Conservation (phyloP, 1,140 invertebrate species). For the Pseudomyrmex flavicornis region DNA sequence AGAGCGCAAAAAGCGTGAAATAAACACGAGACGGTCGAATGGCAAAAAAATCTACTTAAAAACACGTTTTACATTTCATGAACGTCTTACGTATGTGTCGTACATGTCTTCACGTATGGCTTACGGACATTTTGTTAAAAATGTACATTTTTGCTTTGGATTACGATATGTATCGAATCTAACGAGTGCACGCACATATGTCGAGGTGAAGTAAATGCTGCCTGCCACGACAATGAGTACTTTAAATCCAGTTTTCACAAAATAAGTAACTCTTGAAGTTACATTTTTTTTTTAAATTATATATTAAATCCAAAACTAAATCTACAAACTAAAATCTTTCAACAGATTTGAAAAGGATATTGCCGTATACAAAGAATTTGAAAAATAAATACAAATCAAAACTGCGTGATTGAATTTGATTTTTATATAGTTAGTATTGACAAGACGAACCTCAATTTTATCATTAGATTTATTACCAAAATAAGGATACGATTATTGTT, state of each 20-base stretch:
- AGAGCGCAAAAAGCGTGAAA: background rate
- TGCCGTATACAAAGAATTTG: background rate
- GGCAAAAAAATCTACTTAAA: background rate
- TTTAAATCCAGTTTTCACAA: background rate
- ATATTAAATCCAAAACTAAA: no score
- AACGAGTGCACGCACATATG: slow-evolving; percentile 24
- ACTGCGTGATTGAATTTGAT: background rate
- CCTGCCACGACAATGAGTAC: slow-evolving; percentile 1
- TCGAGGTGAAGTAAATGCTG: slow-evolving; percentile 9
- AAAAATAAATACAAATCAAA: background rate
- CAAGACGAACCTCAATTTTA: background rate
- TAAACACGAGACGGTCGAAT: slow-evolving; percentile 4
- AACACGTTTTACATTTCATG: background rate
- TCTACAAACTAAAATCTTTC: no score
- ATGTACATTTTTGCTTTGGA: slow-evolving; percentile 37
- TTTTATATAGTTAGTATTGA: background rate
- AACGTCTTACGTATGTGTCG: background rate
- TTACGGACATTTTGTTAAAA: slow-evolving; percentile 20
- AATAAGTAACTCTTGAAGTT: no score
- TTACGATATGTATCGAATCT: slow-evolving; percentile 44
- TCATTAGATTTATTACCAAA: background rate
- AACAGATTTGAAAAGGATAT: background rate
- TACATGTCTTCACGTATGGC: background rate
- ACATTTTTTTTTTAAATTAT: no score
- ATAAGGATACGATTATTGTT: background rate